Evolutionary conservation across 64 coral and sea anemone genomes (phyloP).

Genomic region (Cladopsammia gracilis): DNA sequence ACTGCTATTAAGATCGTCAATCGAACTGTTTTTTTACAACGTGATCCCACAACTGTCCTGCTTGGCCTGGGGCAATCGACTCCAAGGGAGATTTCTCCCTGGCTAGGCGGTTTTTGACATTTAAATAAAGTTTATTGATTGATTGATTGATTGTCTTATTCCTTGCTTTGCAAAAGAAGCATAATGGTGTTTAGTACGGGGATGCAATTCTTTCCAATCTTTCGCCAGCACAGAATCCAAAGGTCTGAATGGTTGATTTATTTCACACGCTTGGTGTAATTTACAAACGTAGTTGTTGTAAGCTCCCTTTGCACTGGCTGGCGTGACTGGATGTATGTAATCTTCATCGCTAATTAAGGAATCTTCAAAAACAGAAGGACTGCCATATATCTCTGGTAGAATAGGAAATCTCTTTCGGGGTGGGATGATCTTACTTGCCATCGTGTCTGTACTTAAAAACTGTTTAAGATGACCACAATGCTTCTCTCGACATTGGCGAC

Average conservation of each 20-base stretch:
- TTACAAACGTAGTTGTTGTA: slow-evolving; percentile 36
- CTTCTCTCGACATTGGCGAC: slow-evolving; percentile 39
- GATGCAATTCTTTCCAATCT: slow-evolving; percentile 38
- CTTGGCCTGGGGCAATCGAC: slow-evolving; percentile 50
- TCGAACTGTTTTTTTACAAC: slow-evolving; percentile 41
- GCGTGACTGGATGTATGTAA: slow-evolving; percentile 31
- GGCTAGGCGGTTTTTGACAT: no score
- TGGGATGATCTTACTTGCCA: slow-evolving; percentile 5
- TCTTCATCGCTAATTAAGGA: slow-evolving; percentile 41
- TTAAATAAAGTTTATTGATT: no score
- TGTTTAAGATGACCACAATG: slow-evolving; percentile 25
- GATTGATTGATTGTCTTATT: no score
- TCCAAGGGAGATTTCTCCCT: slow-evolving; percentile 36
- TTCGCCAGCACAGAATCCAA: slow-evolving; percentile 14
- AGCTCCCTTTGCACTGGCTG: slow-evolving; percentile 17
- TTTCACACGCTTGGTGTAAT: slow-evolving; percentile 37
- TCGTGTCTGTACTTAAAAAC: slow-evolving; percentile 20
- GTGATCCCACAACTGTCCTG: slow-evolving; percentile 37
- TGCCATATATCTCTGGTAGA: slow-evolving; percentile 23
- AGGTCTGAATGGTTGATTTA: slow-evolving; percentile 37
- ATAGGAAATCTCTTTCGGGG: slow-evolving; percentile 29
- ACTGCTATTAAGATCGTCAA: slow-evolving; percentile 20
- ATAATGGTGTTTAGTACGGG: slow-evolving; percentile 52
- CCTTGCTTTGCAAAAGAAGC: slow-evolving; percentile 32
- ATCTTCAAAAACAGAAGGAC: slow-evolving; percentile 14